A percentile compares a stretch with the other conserved stretches of the same genome.
These are phyloP conservation scores for Condylostylus longicornis DNA, from an alignment of 1,140 invertebrate genomes.

Conservation along the genomic window DNA sequence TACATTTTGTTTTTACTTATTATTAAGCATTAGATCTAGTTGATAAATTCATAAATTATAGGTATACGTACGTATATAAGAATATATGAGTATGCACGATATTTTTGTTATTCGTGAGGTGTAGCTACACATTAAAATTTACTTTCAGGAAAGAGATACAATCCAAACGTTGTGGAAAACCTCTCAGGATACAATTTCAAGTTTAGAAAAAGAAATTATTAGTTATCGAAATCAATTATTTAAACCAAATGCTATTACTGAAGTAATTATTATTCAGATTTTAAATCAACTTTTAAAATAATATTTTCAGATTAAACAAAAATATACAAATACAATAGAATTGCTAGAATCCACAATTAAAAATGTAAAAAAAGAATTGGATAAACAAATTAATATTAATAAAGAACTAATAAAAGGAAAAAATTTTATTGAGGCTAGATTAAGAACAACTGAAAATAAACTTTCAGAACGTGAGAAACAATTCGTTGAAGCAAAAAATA, in stretches of 20 bases:
- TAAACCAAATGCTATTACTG: slow-evolving; percentile 8
- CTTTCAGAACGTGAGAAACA: neutral
- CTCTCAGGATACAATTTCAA: slow-evolving; percentile 16
- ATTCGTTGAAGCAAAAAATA: no score
- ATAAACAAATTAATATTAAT: slow-evolving; percentile 16
- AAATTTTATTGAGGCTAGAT: slow-evolving; percentile 7
- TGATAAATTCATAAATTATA: neutral
- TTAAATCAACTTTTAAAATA: neutral
- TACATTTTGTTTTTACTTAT: neutral
- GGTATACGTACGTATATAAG: neutral
- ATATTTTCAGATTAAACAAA: slow-evolving; percentile 11
- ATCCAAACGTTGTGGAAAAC: slow-evolving; percentile 5
- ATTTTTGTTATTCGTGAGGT: no score
- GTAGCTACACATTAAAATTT: no score
- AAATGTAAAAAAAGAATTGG: slow-evolving; percentile 12
- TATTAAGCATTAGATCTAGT: neutral
- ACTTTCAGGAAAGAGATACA: neutral
- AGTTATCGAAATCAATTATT: slow-evolving; percentile 16
- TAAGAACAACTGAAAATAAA: slow-evolving; percentile 4
- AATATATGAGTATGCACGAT: neutral
- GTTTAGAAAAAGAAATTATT: slow-evolving; percentile 19
- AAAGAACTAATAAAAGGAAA: slow-evolving; percentile 10
- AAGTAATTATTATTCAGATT: slow-evolving; percentile 5
- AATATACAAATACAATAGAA: slow-evolving; percentile 11
- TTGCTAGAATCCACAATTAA: slow-evolving; percentile 11